Base-by-base conservation (phyloP, 2,888 invertebrate genomes). In the Apodemia mormo region DNA sequence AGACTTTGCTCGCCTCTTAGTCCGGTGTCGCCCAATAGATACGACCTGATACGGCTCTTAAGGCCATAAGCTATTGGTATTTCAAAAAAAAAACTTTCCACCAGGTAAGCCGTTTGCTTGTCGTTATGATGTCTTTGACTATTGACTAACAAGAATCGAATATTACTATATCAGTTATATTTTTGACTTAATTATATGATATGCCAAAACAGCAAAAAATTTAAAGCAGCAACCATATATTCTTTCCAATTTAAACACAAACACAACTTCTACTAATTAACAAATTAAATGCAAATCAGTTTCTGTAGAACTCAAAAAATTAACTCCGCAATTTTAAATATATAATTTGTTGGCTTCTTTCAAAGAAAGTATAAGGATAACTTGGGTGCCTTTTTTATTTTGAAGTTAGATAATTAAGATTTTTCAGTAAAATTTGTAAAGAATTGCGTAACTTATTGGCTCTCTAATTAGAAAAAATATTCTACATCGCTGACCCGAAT, bases 391-490 rank as follows among this genome's bases (percentile, higher is more conserved):
- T 74, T 86, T 54, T 87, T 90, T 89, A 84, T 85, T 81, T 83
- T 74, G 75, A 86, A 89, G 85, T 89, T 88, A 76, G 82, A 85
- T 87, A 87, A 90, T 90, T 89, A 88, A 85, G 87, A 86, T 85
- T 86, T 88, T 85, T 65, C 65, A 69, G 43, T 29, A 43, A 67
- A 52, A 67, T 33, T 66, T 56, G 65, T 64, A 49, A 65, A 68
- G 56, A 68, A 69, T 37, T 64, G 61, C 37, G 14, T 43, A 69
- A 43, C 61, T 64, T 64, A 37, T 64, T 37, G 61, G 61, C 61
- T 64, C 61, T 64, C 61, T 64, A 64, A 67, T 69, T 65, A 56
- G 43, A 69, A 52, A 56, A 69, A 69, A 69, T 65, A 54, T 65
- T 68, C 52, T 64, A 64, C 61, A 64, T 64, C 33, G 61, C 61